Percentiles rank a stretch among this genome's conserved stretches.
These are phyloP conservation scores for Agrochola lota DNA, from an alignment of 2,888 invertebrate species.

Conservation along the genomic window DNA sequence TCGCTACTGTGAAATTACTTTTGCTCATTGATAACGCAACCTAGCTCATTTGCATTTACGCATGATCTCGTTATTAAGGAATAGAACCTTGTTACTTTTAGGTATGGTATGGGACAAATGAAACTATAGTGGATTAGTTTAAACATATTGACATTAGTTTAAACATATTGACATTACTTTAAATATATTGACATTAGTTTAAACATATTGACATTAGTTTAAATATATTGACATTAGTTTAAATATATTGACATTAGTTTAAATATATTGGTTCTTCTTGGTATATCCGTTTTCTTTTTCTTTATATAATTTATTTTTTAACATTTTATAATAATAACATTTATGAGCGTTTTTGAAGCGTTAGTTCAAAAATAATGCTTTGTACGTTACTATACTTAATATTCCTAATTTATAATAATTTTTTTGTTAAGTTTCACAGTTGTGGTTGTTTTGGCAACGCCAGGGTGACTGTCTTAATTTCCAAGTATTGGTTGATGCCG, in stretches of 20 bases:
- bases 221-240: too few species aligned
- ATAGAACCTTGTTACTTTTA: not conserved
- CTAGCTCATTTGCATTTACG: not conserved
- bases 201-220: too few species aligned
- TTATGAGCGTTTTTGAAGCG: not conserved
- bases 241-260: too few species aligned
- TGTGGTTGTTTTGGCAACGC: conserved; percentile 89
- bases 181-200: too few species aligned
- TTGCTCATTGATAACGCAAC: not conserved
- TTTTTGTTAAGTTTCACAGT: conserved; percentile 64
- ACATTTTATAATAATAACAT: too few species aligned
- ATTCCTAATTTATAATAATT: not conserved
- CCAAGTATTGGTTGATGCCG: conserved; percentile 94
- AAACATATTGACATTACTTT: too few species aligned
- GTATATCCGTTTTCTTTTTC: too few species aligned
- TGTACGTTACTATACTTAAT: not conserved
- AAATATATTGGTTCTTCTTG: too few species aligned
- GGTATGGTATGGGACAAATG: not conserved
- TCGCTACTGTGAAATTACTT: not conserved
- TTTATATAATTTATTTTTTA: too few species aligned
- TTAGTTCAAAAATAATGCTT: conserved; percentile 17
- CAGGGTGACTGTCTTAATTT: conserved; percentile 94
- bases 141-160: too few species aligned
- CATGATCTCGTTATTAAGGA: not conserved
- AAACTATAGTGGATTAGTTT: not conserved